Evolutionary conservation across 2,797 vertebrate genomes (phyloP).

Genomic region (Telmatherina bonti): DNA sequence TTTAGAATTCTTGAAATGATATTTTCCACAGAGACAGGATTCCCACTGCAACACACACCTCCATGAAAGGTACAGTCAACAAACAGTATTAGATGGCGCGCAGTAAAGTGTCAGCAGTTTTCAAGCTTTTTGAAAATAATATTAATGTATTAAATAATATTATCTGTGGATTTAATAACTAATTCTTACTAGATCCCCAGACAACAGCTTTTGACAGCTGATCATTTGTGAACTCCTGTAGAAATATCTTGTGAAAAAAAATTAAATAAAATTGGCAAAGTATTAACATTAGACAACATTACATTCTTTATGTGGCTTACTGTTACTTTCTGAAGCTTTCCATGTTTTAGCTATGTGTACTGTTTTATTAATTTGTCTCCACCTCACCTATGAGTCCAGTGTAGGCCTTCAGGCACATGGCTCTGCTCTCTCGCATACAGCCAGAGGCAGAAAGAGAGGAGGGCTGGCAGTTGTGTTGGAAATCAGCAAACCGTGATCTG

Average conservation of each 20-base stretch:
- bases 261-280: slow-evolving; percentile 16
- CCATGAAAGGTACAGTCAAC: slow-evolving; percentile 12
- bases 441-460: slow-evolving; percentile 82
- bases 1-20: slow-evolving; percentile 9
- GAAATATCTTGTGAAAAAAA: slow-evolving; percentile 28
- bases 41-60: slow-evolving; percentile 32
- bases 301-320: slow-evolving; percentile 2
- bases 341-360: slow-evolving; percentile 8
- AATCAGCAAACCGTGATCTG: slow-evolving; percentile 95
- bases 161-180: slow-evolving; percentile 15
- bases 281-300: slow-evolving; percentile 31
- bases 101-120: slow-evolving; percentile 29
- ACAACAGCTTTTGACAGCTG: slow-evolving; percentile 27
- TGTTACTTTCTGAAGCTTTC: slow-evolving; percentile 1
- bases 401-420: slow-evolving; percentile 93
- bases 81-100: slow-evolving; percentile 35
- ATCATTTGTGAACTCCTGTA: slow-evolving; percentile 22
- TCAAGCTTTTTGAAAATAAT: slow-evolving; percentile 30
- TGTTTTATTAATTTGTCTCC: slow-evolving; percentile 30
- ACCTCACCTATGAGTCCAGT: slow-evolving; percentile 94
- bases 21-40: slow-evolving; percentile 24
- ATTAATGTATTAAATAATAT: slow-evolving; percentile 45
- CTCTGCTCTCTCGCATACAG: slow-evolving; percentile 86
- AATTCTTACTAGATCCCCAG: slow-evolving; percentile 25
- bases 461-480: slow-evolving; percentile 93